Evolutionary conservation across 2,888 invertebrate species (phyloP).

Genomic region (Mythimna ferrago): DNA sequence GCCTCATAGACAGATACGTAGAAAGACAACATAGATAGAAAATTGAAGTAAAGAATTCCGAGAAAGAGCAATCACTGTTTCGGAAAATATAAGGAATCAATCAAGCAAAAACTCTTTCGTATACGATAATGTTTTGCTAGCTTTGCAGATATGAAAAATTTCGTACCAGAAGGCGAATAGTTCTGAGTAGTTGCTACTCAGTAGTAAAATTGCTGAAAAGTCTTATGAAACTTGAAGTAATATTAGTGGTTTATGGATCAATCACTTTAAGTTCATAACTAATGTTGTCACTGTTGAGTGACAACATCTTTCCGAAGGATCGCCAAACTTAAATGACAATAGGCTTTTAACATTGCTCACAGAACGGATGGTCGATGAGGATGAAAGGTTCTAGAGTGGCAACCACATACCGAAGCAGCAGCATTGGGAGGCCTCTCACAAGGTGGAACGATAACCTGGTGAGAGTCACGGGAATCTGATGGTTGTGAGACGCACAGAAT

Average conservation of each 20-base stretch:
- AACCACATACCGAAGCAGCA: no score
- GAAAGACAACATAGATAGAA: constrained; percentile 7
- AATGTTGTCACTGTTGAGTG: no score
- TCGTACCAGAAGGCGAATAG: constrained; percentile 9
- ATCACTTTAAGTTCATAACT: background rate
- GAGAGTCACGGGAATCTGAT: no score
- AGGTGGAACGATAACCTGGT: no score
- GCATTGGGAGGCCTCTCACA: no score
- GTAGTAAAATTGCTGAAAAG: background rate
- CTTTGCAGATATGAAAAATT: constrained; percentile 11
- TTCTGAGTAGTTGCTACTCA: background rate
- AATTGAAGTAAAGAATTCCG: constrained; percentile 18
- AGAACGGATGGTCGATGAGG: no score
- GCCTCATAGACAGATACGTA: background rate
- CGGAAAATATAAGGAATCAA: constrained; percentile 38
- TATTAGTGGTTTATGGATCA: background rate
- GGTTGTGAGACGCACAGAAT: no score
- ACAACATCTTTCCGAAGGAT: no score
- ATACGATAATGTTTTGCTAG: constrained; percentile 23
- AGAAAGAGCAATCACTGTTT: constrained; percentile 33
- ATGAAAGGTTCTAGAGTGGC: no score
- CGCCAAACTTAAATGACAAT: no score
- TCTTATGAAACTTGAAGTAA: background rate
- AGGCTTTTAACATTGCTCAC: no score
- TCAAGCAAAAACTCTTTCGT: constrained; percentile 34